Base-by-base conservation (phyloP, 2,113 vertebrate genomes). In the Oxyruncus cristatus region DNA sequence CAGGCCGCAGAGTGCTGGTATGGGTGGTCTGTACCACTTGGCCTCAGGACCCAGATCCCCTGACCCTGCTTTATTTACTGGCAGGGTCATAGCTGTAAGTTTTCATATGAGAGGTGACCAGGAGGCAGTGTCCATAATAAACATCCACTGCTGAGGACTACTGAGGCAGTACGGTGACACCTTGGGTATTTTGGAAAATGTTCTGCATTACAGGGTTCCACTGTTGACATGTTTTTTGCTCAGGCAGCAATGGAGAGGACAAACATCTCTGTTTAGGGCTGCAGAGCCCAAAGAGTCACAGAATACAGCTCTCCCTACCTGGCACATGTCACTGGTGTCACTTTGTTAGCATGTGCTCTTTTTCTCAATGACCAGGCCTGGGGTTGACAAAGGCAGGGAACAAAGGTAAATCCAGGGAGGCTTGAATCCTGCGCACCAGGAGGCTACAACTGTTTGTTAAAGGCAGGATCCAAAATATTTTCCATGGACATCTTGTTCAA, bases 171-270 rank as follows among this genome's bases (percentile, higher is more conserved):
- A 27, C 20, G 46, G 80, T 12, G 46, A 49, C 46, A 50, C 33
- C 12, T 32, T 27, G 39, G 44, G 47, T 56, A 47, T 84, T 90
- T 70, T 70, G 55, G 62, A 70, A 88, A 70, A 58, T 1, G 11
- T 68, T 52, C 41, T 41, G 37, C 35, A 6, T 42, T 62, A 35
- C 37, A 46, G 30, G 11, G 37, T 80, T 82, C 55, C 27, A 12
- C 63, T 8, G 4, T 0, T 65, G 47, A 49, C 0, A 0, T 2
- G 2, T 2, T 13, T 44, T 91, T 50, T 28, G 17, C 53, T 49
- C 32, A 42, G 80, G 44, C 37, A 80, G 55, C 32, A 61, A 27
- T 6, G 50, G 18, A 55, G 67, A 49, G 35, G 50, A 46, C 41
- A 63, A 28, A 59, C 20, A 12, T 46, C 55, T 78, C 50, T 89